Evolutionary conservation across 2,888 invertebrate species (phyloP).

Genomic region (Vannuccia rotundouncinata): DNA sequence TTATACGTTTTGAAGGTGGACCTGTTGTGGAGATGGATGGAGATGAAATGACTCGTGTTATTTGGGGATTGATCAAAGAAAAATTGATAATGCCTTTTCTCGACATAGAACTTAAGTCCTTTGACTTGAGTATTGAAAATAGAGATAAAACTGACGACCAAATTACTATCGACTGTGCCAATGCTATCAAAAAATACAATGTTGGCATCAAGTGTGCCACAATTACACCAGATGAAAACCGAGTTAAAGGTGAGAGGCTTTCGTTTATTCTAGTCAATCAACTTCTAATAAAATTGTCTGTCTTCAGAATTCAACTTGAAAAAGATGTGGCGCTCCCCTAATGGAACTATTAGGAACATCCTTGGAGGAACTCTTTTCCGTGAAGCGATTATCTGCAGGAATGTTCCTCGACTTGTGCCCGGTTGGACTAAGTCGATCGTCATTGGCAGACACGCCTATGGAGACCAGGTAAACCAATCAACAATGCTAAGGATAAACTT

Average conservation of each 20-base stretch:
- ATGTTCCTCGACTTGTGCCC: slow-evolving; percentile 86
- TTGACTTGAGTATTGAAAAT: slow-evolving; percentile 87
- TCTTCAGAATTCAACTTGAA: slow-evolving; percentile 60
- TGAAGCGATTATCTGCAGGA: slow-evolving; percentile 61
- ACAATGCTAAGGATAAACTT: background rate
- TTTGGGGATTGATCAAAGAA: slow-evolving; percentile 95
- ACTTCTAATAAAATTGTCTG: background rate
- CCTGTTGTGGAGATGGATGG: slow-evolving; percentile 59
- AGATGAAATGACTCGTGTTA: slow-evolving; percentile 67
- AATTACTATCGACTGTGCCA: slow-evolving; percentile 90
- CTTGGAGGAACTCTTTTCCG: slow-evolving; percentile 61
- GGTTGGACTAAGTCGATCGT: slow-evolving; percentile 94
- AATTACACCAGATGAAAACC: slow-evolving; percentile 91
- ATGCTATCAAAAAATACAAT: slow-evolving; percentile 90
- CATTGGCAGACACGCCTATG: slow-evolving; percentile 82
- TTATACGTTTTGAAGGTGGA: no score
- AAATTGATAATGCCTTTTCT: slow-evolving; percentile 91
- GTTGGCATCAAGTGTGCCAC: slow-evolving; percentile 97
- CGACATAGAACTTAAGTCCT: slow-evolving; percentile 85
- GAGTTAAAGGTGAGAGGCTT: slow-evolving; percentile 66
- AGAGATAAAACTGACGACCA: slow-evolving; percentile 87
- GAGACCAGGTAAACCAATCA: slow-evolving; percentile 67
- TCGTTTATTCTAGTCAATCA: background rate
- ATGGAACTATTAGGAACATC: slow-evolving; percentile 62
- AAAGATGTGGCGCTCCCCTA: slow-evolving; percentile 62